Evolutionary conservation across 2,888 invertebrate genomes (phyloP), one percentile per base, ranked within the genome.

Genomic region (Eristalis pertinax): DNA sequence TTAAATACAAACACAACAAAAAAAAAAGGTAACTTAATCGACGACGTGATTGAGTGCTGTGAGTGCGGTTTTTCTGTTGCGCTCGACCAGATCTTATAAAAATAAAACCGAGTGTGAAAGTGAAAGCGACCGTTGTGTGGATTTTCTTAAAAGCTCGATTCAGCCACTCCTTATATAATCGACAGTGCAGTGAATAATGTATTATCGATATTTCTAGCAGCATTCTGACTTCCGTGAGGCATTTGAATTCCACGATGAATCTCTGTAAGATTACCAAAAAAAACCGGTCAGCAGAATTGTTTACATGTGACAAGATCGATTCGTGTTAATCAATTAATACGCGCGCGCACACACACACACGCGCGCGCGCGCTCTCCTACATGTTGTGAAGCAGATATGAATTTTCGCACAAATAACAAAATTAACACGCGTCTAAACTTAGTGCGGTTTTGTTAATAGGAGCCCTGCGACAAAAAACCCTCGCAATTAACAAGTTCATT

Each of bases 41-140:
- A 60, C 26, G 60, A 1, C 24, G 32, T 8, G 32, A 8, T 5
- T 13, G 26, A 60, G 10, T 24, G 60, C 1, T 60, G 26, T 29
- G 26, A 26, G 13, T 26, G 60, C 26, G 26, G 24, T 24, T 60
- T 24, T 60, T 50, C 10, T 50, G 50, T 19, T 50, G 50, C 50
- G 19, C 50, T 19, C 50, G 50, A 50, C 50, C 50, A 8, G 50
- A 50, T 50, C 50, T 50, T 38, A 38, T 38, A 38, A 38, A 72
- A 77, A 50, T 7, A 43, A 41, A 26, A 10, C 13, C 22, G 32
- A 10, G 35, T 50, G 22, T 63, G 67, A 63, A 68, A 80, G 80
- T 80, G 80, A 80, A 80, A 80, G 80, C 58, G 38, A 29, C 5
- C 56, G 22, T 29, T 29, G 26, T 32, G 38, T 41, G 62, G 24